Conservation (phyloP, 1,140 invertebrate species). For the Apis laboriosa region DNA sequence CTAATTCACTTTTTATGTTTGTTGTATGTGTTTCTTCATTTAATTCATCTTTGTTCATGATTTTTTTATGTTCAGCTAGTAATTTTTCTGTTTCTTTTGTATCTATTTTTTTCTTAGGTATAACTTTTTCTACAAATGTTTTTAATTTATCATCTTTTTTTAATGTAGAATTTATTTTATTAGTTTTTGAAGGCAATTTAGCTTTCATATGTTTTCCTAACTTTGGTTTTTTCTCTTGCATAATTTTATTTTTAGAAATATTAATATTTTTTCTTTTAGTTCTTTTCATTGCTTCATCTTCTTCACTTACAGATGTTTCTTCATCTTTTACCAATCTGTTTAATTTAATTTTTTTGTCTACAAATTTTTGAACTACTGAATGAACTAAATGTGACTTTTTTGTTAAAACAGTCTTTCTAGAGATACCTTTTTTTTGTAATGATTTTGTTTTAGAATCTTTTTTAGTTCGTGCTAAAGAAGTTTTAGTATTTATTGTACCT, state of each 20-base stretch:
- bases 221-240: constrained; percentile 71
- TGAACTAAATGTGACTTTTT: constrained; percentile 74
- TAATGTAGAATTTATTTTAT: constrained; percentile 67
- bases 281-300: constrained; percentile 62
- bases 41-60: constrained; percentile 63
- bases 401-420: constrained; percentile 78
- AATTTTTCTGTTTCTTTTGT: constrained; percentile 72
- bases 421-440: constrained; percentile 69
- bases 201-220: constrained; percentile 76
- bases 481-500: constrained; percentile 67
- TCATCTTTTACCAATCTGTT: constrained; percentile 70
- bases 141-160: constrained; percentile 75
- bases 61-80: constrained; percentile 67
- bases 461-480: constrained; percentile 66
- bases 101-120: constrained; percentile 72
- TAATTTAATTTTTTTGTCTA: constrained; percentile 78
- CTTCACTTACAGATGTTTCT: constrained; percentile 55
- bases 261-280: constrained; percentile 64
- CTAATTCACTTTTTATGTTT: constrained; percentile 73
- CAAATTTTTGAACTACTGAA: constrained; percentile 75
- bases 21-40: constrained; percentile 59
- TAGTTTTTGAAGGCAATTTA: constrained; percentile 71
- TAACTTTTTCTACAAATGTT: constrained; percentile 74
- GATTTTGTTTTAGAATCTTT: constrained; percentile 72
- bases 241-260: constrained; percentile 61